These are phyloP conservation scores for Anguilla obscura DNA, from an alignment of 2,797 vertebrate species.

Conservation along the genomic window DNA sequence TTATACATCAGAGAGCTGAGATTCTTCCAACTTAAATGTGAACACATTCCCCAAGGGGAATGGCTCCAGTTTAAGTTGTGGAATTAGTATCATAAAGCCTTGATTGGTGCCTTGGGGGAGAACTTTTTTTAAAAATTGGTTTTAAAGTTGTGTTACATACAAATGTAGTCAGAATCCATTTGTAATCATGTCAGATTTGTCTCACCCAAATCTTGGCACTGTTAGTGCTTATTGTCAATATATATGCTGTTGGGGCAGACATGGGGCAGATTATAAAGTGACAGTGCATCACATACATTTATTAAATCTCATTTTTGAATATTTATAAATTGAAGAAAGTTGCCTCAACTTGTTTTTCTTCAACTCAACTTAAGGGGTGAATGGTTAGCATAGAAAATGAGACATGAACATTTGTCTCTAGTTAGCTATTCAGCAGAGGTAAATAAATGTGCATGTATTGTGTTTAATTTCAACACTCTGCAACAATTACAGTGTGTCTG, in stretches of 20 bases:
- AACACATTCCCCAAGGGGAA: neutral
- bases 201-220: neutral
- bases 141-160: conserved; percentile 1
- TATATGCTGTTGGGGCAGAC: neutral
- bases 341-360: neutral
- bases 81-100: conserved; percentile 10
- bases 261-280: neutral
- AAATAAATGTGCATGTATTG: neutral
- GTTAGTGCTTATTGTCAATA: neutral
- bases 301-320: neutral
- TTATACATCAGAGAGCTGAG: conserved; percentile 18
- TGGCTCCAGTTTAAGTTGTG: neutral
- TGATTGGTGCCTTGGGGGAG: neutral
- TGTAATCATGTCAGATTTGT: neutral
- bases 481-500: neutral
- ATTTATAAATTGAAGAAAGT: neutral
- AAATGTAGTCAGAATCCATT: conserved; percentile 4
- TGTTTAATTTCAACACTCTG: neutral
- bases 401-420: neutral
- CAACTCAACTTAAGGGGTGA: neutral
- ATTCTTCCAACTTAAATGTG: conserved; percentile 7
- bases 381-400: neutral
- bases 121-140: neutral
- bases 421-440: neutral
- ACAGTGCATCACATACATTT: neutral